Evolutionary conservation across 2,888 invertebrate species (phyloP).

Genomic region (Ptycholaimellus sp.): DNA sequence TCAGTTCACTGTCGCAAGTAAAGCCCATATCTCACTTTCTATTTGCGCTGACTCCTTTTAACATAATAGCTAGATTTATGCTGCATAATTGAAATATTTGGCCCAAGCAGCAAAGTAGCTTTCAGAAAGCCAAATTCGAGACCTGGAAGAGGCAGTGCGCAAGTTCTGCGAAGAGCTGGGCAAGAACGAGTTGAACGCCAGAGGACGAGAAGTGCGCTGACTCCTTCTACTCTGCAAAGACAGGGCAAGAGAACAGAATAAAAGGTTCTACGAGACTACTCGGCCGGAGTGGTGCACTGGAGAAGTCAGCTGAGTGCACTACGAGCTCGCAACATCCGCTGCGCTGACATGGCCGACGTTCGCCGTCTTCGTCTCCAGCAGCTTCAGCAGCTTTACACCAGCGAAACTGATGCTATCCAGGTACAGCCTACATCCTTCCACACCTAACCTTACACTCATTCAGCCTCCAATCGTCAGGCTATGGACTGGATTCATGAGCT

Average conservation of each 20-base stretch:
- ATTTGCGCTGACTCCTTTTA: too few species aligned
- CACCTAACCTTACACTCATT: conserved; percentile 10
- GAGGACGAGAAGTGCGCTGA: too few species aligned
- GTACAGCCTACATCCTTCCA: conserved; percentile 21
- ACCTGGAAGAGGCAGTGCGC: too few species aligned
- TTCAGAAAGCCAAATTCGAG: too few species aligned
- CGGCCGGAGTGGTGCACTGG: conserved; percentile 46
- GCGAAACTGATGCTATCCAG: conserved; percentile 50
- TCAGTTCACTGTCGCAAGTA: too few species aligned
- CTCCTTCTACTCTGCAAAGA: too few species aligned
- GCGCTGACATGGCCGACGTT: conserved; percentile 45
- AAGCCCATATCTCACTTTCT: too few species aligned
- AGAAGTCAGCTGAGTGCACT: conserved; percentile 33
- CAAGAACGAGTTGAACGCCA: too few species aligned
- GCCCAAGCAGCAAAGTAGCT: too few species aligned
- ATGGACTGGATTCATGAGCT: conserved; percentile 52
- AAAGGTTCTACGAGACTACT: conserved; percentile 41
- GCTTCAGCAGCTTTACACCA: conserved; percentile 45
- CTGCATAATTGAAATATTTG: too few species aligned
- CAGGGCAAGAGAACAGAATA: conserved; percentile 46
- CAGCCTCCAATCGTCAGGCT: conserved; percentile 30
- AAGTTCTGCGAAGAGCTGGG: too few species aligned
- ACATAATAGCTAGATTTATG: too few species aligned
- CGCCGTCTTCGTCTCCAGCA: conserved; percentile 53
- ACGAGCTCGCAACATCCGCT: conserved; percentile 43